A percentile compares a stretch with the other conserved stretches of the same genome.
phyloP scores from a whole-genome alignment of 2,797 vertebrate genomes.

The Spatula clypeata region DNA sequence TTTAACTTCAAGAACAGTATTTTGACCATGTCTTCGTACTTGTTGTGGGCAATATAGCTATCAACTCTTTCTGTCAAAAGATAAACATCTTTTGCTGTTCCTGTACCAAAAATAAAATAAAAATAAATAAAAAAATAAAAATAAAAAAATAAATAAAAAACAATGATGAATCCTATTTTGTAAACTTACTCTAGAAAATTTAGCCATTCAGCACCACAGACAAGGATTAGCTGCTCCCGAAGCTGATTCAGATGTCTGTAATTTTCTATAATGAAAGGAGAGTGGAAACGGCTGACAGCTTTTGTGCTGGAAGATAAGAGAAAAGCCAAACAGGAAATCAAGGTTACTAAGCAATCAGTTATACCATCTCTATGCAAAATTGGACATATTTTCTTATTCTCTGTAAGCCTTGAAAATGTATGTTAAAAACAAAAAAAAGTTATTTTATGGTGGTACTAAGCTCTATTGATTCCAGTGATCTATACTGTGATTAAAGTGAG shows the following conservation, averaged over 20 bases:
- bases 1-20: background rate
- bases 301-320: slow-evolving; percentile 88
- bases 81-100: background rate
- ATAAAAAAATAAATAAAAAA: background rate
- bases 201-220: slow-evolving; percentile 92
- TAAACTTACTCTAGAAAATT: slow-evolving; percentile 92
- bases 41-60: background rate
- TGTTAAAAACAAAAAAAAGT: background rate
- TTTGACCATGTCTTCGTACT: background rate
- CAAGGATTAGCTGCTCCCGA: slow-evolving; percentile 93
- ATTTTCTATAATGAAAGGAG: slow-evolving; percentile 91
- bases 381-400: slow-evolving; percentile 49
- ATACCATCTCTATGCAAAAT: slow-evolving; percentile 56
- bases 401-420: slow-evolving; percentile 26
- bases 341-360: slow-evolving; percentile 77
- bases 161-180: background rate
- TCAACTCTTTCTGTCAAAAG: background rate
- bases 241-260: slow-evolving; percentile 91
- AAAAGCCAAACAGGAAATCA: slow-evolving; percentile 73
- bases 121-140: background rate
- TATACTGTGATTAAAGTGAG: background rate
- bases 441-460: slow-evolving; percentile 6
- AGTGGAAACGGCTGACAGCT: slow-evolving; percentile 93
- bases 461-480: slow-evolving; percentile 15
- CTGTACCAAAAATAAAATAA: background rate